Percentiles rank a stretch among this genome's conserved stretches.
phyloP scores from a whole-genome alignment of 1,140 invertebrate genomes.

The Orchestia grillus region DNA sequence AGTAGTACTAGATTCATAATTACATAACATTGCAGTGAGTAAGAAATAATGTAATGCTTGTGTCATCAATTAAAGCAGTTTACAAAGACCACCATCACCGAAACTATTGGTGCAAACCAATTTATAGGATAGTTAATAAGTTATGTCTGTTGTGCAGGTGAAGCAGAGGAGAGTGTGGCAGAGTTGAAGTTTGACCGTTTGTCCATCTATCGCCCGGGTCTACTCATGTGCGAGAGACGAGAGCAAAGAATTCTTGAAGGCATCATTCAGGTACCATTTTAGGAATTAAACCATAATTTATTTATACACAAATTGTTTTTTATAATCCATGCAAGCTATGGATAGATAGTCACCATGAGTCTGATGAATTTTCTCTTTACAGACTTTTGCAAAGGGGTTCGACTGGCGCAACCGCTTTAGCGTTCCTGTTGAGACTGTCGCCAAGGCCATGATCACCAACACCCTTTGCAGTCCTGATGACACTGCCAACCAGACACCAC shows the following conservation, averaged over 20 bases:
- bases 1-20: neutral
- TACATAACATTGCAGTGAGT: too few species aligned
- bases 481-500: neutral
- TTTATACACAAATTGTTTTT: neutral
- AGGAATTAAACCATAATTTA: neutral
- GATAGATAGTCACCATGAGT: neutral
- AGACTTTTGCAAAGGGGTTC: conserved; percentile 65
- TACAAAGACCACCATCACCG: neutral
- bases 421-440: conserved; percentile 65
- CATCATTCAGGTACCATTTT: conserved; percentile 60
- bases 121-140: neutral
- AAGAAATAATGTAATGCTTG: too few species aligned
- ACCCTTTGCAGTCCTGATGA: conserved; percentile 54
- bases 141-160: conserved; percentile 58
- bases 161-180: conserved; percentile 70
- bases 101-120: neutral
- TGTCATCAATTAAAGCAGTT: too few species aligned
- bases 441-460: conserved; percentile 65
- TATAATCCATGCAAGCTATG: neutral
- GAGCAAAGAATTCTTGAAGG: conserved; percentile 68
- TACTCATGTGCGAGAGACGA: conserved; percentile 70
- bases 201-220: conserved; percentile 70
- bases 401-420: conserved; percentile 67
- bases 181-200: conserved; percentile 69
- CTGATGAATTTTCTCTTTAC: neutral